phyloP scores from a whole-genome alignment of 2,888 invertebrate genomes.

The Cremastinae sp. region DNA sequence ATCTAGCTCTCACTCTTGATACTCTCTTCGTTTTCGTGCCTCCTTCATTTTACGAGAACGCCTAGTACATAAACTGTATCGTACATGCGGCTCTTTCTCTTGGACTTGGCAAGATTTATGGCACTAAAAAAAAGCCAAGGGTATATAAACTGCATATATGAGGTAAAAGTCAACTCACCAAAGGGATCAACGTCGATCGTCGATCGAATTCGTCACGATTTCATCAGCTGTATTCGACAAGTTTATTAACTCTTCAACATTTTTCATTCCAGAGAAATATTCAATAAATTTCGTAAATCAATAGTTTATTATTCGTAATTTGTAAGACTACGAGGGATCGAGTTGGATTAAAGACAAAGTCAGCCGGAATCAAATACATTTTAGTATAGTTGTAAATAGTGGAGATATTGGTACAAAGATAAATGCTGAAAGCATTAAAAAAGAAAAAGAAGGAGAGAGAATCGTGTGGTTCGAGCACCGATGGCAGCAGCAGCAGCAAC shows the following conservation, averaged over 20 bases:
- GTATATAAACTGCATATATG: no score
- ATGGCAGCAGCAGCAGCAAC: slow-evolving; percentile 54
- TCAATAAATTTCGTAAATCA: no score
- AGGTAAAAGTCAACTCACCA: no score
- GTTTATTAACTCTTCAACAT: no score
- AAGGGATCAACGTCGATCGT: no score
- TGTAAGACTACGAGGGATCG: no score
- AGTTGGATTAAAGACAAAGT: slow-evolving; percentile 37
- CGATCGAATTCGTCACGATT: no score
- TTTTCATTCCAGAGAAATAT: no score
- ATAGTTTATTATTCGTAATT: no score
- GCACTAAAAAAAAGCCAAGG: background rate
- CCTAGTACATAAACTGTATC: slow-evolving; percentile 18
- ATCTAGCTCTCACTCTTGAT: slow-evolving; percentile 62
- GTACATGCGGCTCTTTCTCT: background rate
- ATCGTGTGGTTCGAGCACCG: slow-evolving; percentile 50
- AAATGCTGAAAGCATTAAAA: slow-evolving; percentile 33
- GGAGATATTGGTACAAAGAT: slow-evolving; percentile 37
- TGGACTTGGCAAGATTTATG: slow-evolving; percentile 15
- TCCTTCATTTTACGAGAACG: slow-evolving; percentile 17
- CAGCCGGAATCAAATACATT: slow-evolving; percentile 40
- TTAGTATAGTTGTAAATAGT: slow-evolving; percentile 37
- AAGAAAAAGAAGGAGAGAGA: slow-evolving; percentile 31
- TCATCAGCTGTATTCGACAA: no score
- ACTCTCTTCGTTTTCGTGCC: slow-evolving; percentile 12